Percentiles rank a stretch among this genome's conserved stretches.
phyloP scores from a whole-genome alignment of 2,113 vertebrate genomes.

The Cavia aperea region DNA sequence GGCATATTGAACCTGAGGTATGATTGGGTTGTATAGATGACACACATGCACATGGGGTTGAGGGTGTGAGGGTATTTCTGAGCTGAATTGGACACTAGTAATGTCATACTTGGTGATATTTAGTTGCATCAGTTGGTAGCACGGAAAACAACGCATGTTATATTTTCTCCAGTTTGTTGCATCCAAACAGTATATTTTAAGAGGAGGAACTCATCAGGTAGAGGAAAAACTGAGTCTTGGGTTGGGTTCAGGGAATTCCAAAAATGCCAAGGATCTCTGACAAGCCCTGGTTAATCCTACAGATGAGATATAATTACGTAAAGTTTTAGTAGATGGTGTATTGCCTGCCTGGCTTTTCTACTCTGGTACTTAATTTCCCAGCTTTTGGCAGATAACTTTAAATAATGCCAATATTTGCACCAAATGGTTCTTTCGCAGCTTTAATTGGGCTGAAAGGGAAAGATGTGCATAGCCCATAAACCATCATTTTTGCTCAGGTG shows the following conservation, averaged over 20 bases:
- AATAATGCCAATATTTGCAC: not conserved
- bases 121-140: not conserved
- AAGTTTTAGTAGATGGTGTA: not conserved
- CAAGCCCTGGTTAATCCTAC: too few relatives aligned
- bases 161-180: not conserved
- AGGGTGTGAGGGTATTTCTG: not conserved
- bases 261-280: not conserved
- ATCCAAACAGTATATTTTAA: not conserved
- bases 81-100: not conserved
- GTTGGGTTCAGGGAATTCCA: not conserved
- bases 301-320: not conserved
- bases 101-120: not conserved
- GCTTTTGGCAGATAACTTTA: not conserved
- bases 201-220: not conserved
- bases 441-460: not conserved
- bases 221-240: not conserved
- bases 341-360: not conserved
- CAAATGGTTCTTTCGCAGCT: not conserved
- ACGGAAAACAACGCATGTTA: not conserved
- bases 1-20: slow-evolving; percentile 97
- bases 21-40: not conserved
- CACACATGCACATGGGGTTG: too few relatives aligned
- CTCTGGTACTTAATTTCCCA: not conserved
- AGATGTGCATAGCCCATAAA: not conserved
- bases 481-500: not conserved